Evolutionary conservation across 2,888 invertebrate genomes (phyloP), one percentile per base, ranked within the genome.

Genomic region (Vanessa cardui): DNA sequence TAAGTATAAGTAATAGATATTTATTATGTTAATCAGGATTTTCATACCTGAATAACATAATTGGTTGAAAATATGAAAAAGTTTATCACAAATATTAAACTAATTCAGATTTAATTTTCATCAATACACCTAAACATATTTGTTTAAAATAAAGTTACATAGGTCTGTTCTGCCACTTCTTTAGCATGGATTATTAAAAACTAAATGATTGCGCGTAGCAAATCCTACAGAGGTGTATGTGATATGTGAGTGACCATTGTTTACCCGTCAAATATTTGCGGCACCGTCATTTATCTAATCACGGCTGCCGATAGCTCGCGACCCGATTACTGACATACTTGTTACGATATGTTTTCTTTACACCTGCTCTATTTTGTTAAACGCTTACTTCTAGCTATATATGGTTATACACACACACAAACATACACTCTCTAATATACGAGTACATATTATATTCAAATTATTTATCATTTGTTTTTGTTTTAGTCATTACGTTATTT

Each of bases 251-350:
- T 79, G 79, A 79, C 81, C 80, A 83, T 86, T 89, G 88, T 90
- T 89, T 89, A 79, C 85, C 71, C 69, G 84, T 84, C 84, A 86
- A 90, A 90, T 89, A 87, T 91, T 91, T 87, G 83, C 89, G 76
- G 80, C 80, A 79, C 80, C 78, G 74, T 72, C 78, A 79, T 83
- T 84, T 90, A 92, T 92, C 91, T 92, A 86, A 92, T 92, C 91
- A 79, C 72, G 71, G 85, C 87, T 87, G 88, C 88, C 88, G 90
- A 90, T 90, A 90, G 83, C 84, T 85, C 79, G 84, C 90, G 91
- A 90, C 92, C 92, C 84, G 90, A 89, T 90, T 92, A 88, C 89
- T 86, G 82, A 82, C 82, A 87, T 83, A 84, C 84, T 84, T 85
- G 83, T 74, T 73, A 73, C 68, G 71, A 73, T 78, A 77, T 83